Base-by-base conservation (phyloP, 2,797 vertebrate species). In the Philypnodon macrostomus region DNA sequence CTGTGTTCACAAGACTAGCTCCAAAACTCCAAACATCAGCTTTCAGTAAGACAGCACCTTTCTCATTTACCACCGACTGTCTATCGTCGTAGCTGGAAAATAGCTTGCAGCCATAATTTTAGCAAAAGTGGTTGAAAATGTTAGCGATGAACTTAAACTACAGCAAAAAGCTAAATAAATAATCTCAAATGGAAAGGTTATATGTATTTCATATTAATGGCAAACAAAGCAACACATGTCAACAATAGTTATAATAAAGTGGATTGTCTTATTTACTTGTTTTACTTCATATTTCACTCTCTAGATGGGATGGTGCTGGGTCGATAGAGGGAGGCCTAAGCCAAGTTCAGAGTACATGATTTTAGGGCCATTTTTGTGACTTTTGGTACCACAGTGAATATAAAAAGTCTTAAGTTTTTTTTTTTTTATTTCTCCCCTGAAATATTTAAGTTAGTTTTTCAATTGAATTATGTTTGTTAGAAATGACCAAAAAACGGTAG, bases 111-210 rank as follows among this genome's bases (percentile, higher is more conserved):
- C 68, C 24, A 61, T 57, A 48, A 17, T 51, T 35, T 58, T 63
- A 62, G 78, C 66, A 57, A 23, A 37, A 21, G 18, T 21, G 36
- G 46, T 55, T 46, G 54, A 57, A 29, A 53, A 58, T 26, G 36
- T 47, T 54, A 32, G 54, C 18, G 66, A 62, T 70, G 72, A 67
- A 83, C 58, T 53, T 47, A 77, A 38, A 79, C 63, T 70, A 79
- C 67, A 63, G 67, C 73, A 42, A 85, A 76, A 85, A 76, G 80
- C 83, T 70, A 79, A 85, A 79, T 81, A 86, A 87, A 89, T 83
- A 86, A 87, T 55, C 53, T 76, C 73, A 68, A 54, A 74, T 47
- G 57, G 69, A 75, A 70, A 36, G 72, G 52, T 61, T 61, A 65
- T 42, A 59, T 75, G 41, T 70, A 63, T 49, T n/a, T 36, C 33